Evolutionary conservation across 2,888 invertebrate species (phyloP).

Genomic region (Plusia festucae): DNA sequence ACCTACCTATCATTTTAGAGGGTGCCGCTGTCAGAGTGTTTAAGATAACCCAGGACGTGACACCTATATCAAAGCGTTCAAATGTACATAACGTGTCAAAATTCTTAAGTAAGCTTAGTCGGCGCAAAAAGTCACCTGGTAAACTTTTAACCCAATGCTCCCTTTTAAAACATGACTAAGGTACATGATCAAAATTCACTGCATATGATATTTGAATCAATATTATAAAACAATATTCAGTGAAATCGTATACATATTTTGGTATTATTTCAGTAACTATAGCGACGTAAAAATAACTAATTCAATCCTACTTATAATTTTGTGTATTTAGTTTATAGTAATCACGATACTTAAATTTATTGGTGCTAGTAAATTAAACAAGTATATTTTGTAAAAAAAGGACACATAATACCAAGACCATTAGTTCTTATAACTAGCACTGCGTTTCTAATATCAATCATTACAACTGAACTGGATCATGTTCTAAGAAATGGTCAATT

Average conservation of each 20-base stretch:
- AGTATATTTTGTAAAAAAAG: constrained; percentile 21
- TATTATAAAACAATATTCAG: background rate
- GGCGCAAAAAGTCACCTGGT: constrained; percentile 48
- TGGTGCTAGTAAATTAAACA: too few relatives aligned
- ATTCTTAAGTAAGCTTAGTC: constrained; percentile 61
- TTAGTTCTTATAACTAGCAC: constrained; percentile 37
- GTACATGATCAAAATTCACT: constrained; percentile 46
- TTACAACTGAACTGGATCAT: constrained; percentile 65
- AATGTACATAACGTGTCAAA: constrained; percentile 68
- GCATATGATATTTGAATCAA: background rate
- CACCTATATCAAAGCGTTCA: constrained; percentile 72
- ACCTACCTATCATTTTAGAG: constrained; percentile 78
- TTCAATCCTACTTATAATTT: too few relatives aligned
- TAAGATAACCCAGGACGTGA: constrained; percentile 76
- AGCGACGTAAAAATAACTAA: too few relatives aligned
- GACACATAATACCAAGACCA: constrained; percentile 34
- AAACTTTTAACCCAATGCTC: constrained; percentile 47
- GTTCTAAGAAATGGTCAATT: constrained; percentile 77
- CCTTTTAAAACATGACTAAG: constrained; percentile 45
- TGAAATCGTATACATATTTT: too few relatives aligned
- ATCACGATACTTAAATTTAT: too few relatives aligned
- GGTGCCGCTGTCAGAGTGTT: constrained; percentile 74
- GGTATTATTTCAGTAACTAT: too few relatives aligned
- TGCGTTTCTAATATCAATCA: constrained; percentile 57
- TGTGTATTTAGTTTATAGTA: too few relatives aligned